Base-by-base conservation (phyloP, 2,888 invertebrate genomes). In the Vesta saturnalis region DNA sequence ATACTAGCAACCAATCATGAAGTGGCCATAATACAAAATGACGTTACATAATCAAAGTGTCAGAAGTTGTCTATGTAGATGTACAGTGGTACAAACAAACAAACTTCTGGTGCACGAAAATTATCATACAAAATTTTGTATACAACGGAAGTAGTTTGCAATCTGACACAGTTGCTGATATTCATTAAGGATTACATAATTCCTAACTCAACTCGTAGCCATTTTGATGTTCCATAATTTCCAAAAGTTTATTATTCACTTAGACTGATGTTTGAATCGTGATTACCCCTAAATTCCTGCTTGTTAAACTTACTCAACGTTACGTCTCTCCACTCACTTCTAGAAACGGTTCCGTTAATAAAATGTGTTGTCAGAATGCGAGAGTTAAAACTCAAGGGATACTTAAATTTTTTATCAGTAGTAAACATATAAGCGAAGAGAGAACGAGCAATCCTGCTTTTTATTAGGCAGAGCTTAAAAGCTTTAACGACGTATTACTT, bases 371-470 rank as follows among this genome's bases (percentile, higher is more conserved):
- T 60, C 60, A 60, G 22, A 56, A 54, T 54, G 43, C 55, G 43
- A 43, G 60, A 35, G 35, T 54, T n/a, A n/a, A 56, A 39, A 47
- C 66, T 66, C 60, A 60, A 55, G 49, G 57, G 60, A 57, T 30
- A 35, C 66, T 66, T 66, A 60, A 66, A 66, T 66, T 60, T 66
- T 66, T 66, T 66, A 66, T 66, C 60, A 60, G 56, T 30, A 43
- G 60, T 66, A 57, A 60, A 66, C 66, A 60, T 66, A 39, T n/a
- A 39, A 39, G 12, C n/a, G 39, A 39, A 39, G 39, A 39, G 39
- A 39, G 39, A 39, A 39, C 39, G 39, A 10, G 39, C 60, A 66
- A 60, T 66, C 66, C 56, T 56, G 22, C 22, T 66, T 66, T 66
- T 52, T 66, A 66, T 60, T 60, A 55, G 55, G 14, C 43, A 62